These are phyloP conservation scores for Limnephilus rhombicus DNA, from an alignment of 2,888 invertebrate genomes.

Conservation along the genomic window DNA sequence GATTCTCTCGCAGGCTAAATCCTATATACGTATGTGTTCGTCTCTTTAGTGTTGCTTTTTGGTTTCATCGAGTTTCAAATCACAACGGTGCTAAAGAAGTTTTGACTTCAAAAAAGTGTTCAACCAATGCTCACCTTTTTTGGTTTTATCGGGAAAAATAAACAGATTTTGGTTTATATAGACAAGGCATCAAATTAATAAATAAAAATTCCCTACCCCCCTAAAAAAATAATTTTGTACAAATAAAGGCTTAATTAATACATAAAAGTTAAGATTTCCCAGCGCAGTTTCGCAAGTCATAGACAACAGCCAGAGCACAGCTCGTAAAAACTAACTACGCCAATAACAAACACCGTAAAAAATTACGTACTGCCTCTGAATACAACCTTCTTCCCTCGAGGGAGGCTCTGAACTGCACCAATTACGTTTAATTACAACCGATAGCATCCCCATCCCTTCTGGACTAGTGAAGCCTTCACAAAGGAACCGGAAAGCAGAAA, in stretches of 20 bases:
- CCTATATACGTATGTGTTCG: too few species aligned
- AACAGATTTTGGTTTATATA: neutral
- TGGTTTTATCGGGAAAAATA: neutral
- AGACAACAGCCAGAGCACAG: neutral
- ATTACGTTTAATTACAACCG: conserved; percentile 30
- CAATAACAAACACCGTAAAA: conserved; percentile 36
- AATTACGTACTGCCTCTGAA: conserved; percentile 15
- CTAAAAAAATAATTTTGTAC: neutral
- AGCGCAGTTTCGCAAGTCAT: neutral
- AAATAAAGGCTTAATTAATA: neutral
- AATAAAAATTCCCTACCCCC: neutral
- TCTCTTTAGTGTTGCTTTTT: too few species aligned
- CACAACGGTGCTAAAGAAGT: too few species aligned
- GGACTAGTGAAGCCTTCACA: neutral
- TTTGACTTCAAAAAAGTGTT: too few species aligned
- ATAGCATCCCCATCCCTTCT: neutral
- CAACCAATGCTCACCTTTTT: neutral
- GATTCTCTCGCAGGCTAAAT: too few species aligned
- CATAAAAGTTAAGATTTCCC: conserved; percentile 6
- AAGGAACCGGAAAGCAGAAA: neutral
- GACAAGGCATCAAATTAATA: neutral
- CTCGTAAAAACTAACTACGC: conserved; percentile 17
- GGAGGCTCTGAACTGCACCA: conserved; percentile 9
- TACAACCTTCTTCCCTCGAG: neutral
- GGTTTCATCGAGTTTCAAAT: too few species aligned